Conservation (phyloP, 2,888 invertebrate species). For the Trissonchulus sp. region DNA sequence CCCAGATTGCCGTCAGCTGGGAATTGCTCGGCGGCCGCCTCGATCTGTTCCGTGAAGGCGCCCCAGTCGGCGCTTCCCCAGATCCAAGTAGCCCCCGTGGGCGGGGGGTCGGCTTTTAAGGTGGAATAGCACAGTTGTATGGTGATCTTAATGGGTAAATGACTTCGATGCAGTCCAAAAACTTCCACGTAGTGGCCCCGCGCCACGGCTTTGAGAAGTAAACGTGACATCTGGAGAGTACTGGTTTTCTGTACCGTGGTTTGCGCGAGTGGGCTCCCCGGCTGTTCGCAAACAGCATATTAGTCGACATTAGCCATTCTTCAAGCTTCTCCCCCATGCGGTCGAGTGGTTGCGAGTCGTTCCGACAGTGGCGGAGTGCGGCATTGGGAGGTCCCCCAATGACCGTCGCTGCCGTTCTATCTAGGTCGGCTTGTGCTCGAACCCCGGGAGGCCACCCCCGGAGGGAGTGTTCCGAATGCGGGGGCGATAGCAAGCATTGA, state of each 20-base stretch:
- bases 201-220: too few relatives aligned
- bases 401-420: not conserved
- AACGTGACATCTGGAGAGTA: too few relatives aligned
- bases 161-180: too few relatives aligned
- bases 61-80: too few relatives aligned
- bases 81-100: too few relatives aligned
- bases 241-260: not conserved
- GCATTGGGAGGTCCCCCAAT: conserved; percentile 1
- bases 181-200: too few relatives aligned
- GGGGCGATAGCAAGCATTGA: not conserved
- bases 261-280: not conserved
- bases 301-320: not conserved
- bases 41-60: too few relatives aligned
- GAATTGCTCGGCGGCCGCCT: too few relatives aligned
- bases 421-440: not conserved
- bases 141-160: not conserved
- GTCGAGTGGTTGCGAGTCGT: not conserved
- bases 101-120: too few relatives aligned
- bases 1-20: too few relatives aligned
- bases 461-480: not conserved
- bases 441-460: not conserved
- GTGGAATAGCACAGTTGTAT: too few relatives aligned
- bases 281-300: not conserved
- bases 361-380: not conserved
- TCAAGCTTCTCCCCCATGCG: not conserved